These are phyloP conservation scores for Tiliacea aurago DNA, from an alignment of 2,888 invertebrate genomes.

Conservation along the genomic window DNA sequence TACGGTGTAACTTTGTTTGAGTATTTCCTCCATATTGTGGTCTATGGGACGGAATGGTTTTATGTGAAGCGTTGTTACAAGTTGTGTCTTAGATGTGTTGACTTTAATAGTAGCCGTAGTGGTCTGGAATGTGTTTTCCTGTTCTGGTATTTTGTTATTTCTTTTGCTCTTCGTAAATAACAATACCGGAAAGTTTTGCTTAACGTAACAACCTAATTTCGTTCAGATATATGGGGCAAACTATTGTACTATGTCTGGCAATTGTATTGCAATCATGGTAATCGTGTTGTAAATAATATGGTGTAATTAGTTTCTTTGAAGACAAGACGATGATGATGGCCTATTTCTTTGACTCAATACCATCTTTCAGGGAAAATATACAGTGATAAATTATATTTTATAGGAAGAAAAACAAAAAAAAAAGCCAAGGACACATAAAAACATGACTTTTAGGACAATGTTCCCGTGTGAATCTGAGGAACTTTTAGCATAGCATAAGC, in stretches of 20 bases:
- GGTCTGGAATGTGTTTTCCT: slow-evolving; percentile 10
- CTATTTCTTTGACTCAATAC: not conserved
- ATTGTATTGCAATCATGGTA: not conserved
- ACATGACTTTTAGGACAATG: not conserved
- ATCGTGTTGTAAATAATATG: not conserved
- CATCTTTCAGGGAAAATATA: not conserved
- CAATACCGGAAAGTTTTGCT: no score
- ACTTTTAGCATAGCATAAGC: no score
- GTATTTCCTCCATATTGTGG: slow-evolving; percentile 16
- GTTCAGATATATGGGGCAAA: not conserved
- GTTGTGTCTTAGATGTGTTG: slow-evolving; percentile 38
- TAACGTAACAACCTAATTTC: not conserved
- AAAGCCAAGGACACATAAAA: no score
- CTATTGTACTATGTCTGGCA: no score
- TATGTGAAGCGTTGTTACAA: slow-evolving; percentile 27
- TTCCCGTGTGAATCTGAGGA: not conserved
- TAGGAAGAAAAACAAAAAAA: not conserved
- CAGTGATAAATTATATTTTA: not conserved
- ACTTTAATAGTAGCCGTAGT: slow-evolving; percentile 21
- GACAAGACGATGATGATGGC: not conserved
- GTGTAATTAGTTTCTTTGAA: not conserved
- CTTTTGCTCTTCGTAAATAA: not conserved
- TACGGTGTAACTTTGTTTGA: slow-evolving; percentile 29
- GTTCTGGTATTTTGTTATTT: slow-evolving; percentile 11
- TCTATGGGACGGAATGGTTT: slow-evolving; percentile 16